Evolutionary conservation across 1,140 invertebrate genomes (phyloP).

Genomic region (Aleiodes sp.): DNA sequence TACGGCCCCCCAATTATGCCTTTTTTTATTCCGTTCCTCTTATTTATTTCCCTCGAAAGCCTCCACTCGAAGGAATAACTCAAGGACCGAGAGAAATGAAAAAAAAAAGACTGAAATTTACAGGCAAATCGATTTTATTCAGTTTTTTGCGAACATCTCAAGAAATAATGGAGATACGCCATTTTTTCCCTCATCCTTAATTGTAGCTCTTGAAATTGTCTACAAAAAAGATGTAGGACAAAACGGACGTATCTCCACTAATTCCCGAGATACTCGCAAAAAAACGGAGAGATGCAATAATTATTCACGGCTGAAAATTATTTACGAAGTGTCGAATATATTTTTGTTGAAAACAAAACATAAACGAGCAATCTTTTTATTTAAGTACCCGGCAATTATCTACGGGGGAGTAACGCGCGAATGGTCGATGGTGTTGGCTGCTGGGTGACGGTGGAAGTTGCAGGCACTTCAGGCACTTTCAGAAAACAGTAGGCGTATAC

Average conservation of each 20-base stretch:
- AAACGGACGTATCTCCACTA: too few relatives aligned
- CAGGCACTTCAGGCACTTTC: background rate
- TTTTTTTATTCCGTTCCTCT: background rate
- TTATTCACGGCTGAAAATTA: background rate
- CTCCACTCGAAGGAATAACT: background rate
- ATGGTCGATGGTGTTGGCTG: background rate
- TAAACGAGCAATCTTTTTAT: background rate
- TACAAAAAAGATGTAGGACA: too few relatives aligned
- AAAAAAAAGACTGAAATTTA: too few relatives aligned
- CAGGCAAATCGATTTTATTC: too few relatives aligned
- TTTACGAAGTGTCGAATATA: background rate
- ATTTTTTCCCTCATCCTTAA: too few relatives aligned
- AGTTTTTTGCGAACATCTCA: too few relatives aligned
- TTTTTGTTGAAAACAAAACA: background rate
- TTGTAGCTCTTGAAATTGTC: too few relatives aligned
- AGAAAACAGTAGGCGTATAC: conserved; percentile 29
- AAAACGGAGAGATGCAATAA: too few relatives aligned
- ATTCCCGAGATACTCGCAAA: too few relatives aligned
- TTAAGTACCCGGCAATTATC: background rate
- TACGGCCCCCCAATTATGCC: conserved; percentile 1
- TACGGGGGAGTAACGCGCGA: background rate
- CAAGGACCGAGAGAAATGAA: background rate
- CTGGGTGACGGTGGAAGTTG: background rate
- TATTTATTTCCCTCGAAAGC: background rate
- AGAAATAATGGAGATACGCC: too few relatives aligned